Evolutionary conservation across 2,113 vertebrate species (phyloP).

Genomic region (Lanius collurio): DNA sequence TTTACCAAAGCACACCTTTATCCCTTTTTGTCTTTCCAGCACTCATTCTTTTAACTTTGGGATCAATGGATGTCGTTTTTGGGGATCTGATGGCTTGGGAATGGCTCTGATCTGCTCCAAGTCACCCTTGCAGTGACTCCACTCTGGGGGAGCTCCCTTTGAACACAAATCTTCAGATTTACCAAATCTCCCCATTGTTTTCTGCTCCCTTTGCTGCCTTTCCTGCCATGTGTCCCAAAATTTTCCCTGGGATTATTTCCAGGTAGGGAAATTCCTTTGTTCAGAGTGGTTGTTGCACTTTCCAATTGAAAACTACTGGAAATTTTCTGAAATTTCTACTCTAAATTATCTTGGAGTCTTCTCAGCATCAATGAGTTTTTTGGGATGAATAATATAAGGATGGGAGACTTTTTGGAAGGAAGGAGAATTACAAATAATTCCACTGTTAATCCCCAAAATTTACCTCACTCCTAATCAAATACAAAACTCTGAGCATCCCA

Average conservation of each 20-base stretch:
- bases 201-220: neutral
- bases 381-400: too few relatives aligned
- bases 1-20: neutral
- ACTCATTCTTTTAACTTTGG: neutral
- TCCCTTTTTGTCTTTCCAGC: neutral
- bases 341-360: neutral
- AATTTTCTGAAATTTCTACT: neutral
- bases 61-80: neutral
- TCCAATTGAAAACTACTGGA: neutral
- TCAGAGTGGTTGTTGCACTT: accelerated
- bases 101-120: neutral
- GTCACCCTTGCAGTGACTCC: neutral
- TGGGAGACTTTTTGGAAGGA: neutral
- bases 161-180: neutral
- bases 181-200: neutral
- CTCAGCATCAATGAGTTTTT: accelerated
- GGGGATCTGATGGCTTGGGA: neutral
- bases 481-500: neutral
- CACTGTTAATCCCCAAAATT: neutral
- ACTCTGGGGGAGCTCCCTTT: neutral
- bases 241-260: neutral
- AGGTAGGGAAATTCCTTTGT: accelerated
- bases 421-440: neutral
- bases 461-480: neutral
- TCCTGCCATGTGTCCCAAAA: accelerated